These are phyloP conservation scores for Thymallus thymallus DNA, from an alignment of 2,113 vertebrate genomes.

Conservation along the genomic window DNA sequence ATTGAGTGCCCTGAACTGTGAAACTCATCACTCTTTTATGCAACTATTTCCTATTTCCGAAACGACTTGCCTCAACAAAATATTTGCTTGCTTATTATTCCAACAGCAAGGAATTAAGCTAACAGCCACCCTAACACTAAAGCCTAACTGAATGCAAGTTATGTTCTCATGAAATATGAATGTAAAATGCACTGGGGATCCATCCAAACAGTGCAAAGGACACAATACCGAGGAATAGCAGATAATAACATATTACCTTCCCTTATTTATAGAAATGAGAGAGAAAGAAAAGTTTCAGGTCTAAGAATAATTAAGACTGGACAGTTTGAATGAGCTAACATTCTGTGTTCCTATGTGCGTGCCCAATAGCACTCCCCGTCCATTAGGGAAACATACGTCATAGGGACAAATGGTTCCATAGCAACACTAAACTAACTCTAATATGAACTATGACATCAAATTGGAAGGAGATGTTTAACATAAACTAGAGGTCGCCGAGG, in stretches of 20 bases:
- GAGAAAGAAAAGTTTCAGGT: background rate
- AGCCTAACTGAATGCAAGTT: background rate
- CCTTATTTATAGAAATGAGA: background rate
- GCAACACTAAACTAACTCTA: slow-evolving; percentile 41
- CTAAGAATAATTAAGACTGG: background rate
- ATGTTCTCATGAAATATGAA: background rate
- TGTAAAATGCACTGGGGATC: background rate
- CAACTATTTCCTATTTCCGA: no score
- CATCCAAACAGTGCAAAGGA: no score
- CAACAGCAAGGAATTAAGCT: background rate
- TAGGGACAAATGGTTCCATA: slow-evolving; percentile 39
- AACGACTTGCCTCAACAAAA: no score
- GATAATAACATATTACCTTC: background rate
- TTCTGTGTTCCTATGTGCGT: slow-evolving; percentile 17
- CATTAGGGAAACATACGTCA: slow-evolving; percentile 46
- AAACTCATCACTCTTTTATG: background rate
- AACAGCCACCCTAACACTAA: background rate
- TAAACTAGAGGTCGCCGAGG: background rate
- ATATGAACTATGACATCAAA: slow-evolving; percentile 43
- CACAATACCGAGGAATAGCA: background rate
- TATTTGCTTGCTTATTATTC: no score
- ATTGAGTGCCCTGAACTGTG: slow-evolving; percentile 2
- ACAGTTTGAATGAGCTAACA: slow-evolving; percentile 22
- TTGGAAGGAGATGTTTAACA: slow-evolving; percentile 37
- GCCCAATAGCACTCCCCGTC: slow-evolving; percentile 37